Conservation (phyloP, 2,113 vertebrate species). For the Benitochromis conjunctus region DNA sequence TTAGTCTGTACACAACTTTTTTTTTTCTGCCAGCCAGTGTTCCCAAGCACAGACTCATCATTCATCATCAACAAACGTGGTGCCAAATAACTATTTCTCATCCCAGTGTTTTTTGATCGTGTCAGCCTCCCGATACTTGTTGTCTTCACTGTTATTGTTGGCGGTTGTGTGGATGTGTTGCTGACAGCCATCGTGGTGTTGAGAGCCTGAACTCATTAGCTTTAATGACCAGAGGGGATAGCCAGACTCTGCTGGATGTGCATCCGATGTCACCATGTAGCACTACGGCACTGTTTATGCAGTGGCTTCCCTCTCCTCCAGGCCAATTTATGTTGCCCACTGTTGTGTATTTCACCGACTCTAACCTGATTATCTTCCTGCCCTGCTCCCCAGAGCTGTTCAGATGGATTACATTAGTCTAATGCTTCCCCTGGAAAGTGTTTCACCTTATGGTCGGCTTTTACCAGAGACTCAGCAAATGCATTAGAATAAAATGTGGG, state of each 20-base stretch:
- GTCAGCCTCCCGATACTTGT: background rate
- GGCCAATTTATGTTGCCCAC: slow-evolving; percentile 50
- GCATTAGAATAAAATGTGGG: slow-evolving; percentile 42
- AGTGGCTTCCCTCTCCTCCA: slow-evolving; percentile 20
- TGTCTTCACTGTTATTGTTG: background rate
- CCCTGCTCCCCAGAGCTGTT: slow-evolving; percentile 39
- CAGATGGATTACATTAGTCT: slow-evolving; percentile 64
- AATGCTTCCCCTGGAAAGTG: slow-evolving; percentile 56
- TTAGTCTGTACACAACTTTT: rapidly evolving
- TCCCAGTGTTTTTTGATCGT: background rate
- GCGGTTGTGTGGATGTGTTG: background rate
- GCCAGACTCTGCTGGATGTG: slow-evolving; percentile 4
- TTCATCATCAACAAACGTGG: background rate
- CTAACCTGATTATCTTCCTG: slow-evolving; percentile 59
- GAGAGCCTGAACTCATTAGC: slow-evolving; percentile 48
- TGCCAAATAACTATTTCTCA: background rate
- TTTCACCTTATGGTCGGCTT: slow-evolving; percentile 47
- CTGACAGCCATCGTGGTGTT: slow-evolving; percentile 12
- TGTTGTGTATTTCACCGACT: slow-evolving; percentile 46
- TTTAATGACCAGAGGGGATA: slow-evolving; percentile 34
- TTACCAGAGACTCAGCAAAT: slow-evolving; percentile 31
- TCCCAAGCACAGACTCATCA: background rate
- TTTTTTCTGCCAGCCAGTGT: background rate
- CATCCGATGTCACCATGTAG: slow-evolving; percentile 4
- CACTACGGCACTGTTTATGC: slow-evolving; percentile 30